Evolutionary conservation across 2,113 vertebrate species (phyloP), one percentile per base, ranked within the genome.

Genomic region (Vanacampus margaritifer): DNA sequence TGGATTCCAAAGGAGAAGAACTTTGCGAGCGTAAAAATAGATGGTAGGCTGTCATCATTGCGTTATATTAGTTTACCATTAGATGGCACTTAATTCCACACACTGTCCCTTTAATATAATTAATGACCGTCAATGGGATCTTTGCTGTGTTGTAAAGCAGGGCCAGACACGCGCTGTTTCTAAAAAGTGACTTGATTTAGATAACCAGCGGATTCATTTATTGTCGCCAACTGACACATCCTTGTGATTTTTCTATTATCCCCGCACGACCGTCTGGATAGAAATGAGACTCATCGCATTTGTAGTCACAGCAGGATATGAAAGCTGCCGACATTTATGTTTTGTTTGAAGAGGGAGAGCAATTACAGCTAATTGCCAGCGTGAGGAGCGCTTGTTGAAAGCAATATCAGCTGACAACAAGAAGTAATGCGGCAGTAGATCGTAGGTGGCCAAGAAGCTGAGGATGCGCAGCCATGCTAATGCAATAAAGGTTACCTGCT

Each of bases 281-380:
- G n/a, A 67, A 53, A 28, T 43, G 32, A 69, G 63, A 71, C 76
- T 84, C 62, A 71, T 81, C 71, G 58, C 82, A 82, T 88, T 79
- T 79, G 75, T 67, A 65, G 74, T 84, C 68, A 57, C 72, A 87
- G 79, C 71, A 71, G 65, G 37, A 89, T 79, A 88, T 89, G 82
- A 89, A 89, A 88, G 89, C 77, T 78, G 11, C 41, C 48, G 48
- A 41, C 72, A 68, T 63, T 86, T 51, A 83, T 73, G 51, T 78
- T 81, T 81, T 43, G 72, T 84, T 66, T 87, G 78, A 86, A 86
- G 81, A 79, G 71, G 75, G 75, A 72, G 37, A 65, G 83, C 83
- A 89, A 90, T 89, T 88, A 87, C 39, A 84, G 86, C 81, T 88
- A 90, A 90, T 89, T 88, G 79, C 79, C 69, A 48, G 68, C 72